phyloP scores from a whole-genome alignment of 2,113 vertebrate genomes.

The Eurystomus gularis region DNA sequence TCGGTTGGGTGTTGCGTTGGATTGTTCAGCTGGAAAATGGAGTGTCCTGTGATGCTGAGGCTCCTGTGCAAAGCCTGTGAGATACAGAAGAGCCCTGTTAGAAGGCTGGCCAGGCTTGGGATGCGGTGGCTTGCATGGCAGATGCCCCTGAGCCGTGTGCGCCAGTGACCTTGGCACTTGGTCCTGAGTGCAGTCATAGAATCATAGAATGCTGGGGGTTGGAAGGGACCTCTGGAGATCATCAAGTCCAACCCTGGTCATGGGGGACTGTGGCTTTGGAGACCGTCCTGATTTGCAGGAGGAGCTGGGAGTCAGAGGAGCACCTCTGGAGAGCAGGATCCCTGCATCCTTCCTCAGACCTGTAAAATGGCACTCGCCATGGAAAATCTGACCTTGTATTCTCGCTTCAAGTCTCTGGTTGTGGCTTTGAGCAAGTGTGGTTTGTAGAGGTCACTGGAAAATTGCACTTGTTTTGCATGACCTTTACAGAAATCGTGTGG shows the following conservation, averaged over 20 bases:
- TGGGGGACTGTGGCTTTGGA: fast-evolving
- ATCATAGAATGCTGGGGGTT: no score
- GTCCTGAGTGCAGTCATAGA: not conserved
- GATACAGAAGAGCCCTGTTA: fast-evolving
- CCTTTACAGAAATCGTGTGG: not conserved
- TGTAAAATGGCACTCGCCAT: fast-evolving
- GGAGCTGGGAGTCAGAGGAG: not conserved
- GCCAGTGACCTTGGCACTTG: not conserved
- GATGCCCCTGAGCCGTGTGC: not conserved
- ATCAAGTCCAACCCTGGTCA: not conserved
- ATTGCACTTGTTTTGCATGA: not conserved
- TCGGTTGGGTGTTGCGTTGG: not conserved
- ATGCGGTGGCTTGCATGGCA: fast-evolving
- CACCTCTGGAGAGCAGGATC: not conserved
- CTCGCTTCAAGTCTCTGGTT: not conserved
- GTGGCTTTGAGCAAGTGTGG: not conserved
- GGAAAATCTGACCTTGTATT: not conserved
- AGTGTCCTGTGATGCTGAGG: not conserved
- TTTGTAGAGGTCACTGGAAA: not conserved
- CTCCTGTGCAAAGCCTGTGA: not conserved
- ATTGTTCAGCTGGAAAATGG: not conserved
- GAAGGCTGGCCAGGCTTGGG: not conserved
- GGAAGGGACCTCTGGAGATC: no score
- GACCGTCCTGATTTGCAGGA: not conserved
- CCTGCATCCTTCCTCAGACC: not conserved